Percentiles rank a stretch among this genome's conserved stretches.
Evolutionary conservation across 2,888 invertebrate species (phyloP).

Genomic region (Diaphora mendica): DNA sequence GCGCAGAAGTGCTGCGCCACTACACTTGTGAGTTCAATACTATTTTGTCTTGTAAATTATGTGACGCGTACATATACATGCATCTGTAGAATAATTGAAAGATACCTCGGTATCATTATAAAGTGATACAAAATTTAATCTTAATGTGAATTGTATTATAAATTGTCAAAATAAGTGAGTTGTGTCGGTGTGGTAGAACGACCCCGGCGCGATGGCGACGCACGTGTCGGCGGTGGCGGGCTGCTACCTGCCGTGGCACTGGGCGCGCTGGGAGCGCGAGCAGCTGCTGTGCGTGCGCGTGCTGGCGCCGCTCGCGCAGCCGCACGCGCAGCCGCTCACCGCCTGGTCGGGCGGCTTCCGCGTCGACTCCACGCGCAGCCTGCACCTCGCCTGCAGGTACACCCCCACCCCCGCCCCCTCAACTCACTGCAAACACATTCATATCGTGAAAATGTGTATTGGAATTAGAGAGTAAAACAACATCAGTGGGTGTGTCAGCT

Average conservation of each 20-base stretch:
- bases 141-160: no score
- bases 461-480: no score
- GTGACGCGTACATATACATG: no score
- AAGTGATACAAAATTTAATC: no score
- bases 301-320: conserved; percentile 82
- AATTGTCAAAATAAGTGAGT: no score
- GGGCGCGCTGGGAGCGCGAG: conserved; percentile 96
- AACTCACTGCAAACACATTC: no score
- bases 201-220: conserved; percentile 89
- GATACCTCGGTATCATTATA: no score
- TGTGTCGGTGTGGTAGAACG: conserved; percentile 74
- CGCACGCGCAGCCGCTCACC: conserved; percentile 86
- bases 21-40: conserved; percentile 86
- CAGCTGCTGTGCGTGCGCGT: conserved; percentile 95
- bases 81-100: no score
- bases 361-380: conserved; percentile 93
- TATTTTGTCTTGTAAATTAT: neutral
- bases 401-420: no score
- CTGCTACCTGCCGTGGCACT: conserved; percentile 98
- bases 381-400: conserved; percentile 94
- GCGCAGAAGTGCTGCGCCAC: conserved; percentile 95
- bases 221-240: conserved; percentile 94
- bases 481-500: no score
- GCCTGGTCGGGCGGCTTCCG: conserved; percentile 97
- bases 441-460: no score